Evolutionary conservation across 2,888 invertebrate genomes (phyloP), one percentile per base, ranked within the genome.

Genomic region (Phania funesta): DNA sequence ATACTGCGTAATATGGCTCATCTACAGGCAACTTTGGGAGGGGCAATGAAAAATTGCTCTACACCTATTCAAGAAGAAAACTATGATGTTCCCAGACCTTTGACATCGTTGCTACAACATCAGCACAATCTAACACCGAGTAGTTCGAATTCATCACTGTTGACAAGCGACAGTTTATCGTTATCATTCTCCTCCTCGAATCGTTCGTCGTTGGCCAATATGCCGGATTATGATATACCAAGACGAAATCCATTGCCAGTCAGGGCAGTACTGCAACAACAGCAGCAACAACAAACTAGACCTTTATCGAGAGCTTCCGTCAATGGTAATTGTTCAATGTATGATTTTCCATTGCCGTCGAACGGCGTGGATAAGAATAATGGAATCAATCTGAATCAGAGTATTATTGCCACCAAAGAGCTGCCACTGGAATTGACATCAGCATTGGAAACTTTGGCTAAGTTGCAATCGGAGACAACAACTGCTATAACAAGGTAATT

Each of bases 401-500:
- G 83, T 56, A 80, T 85, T 44, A 84, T 80, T 56, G 68, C 80
- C 18, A 86, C 83, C 85, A 94, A 94, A 90, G 94, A 94, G 87
- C 91, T 96, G 80, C 95, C 95, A 0, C 89, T 96, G 84, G 95
- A 96, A 87, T 91, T 95, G 83, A 93, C 93, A 86, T 94, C 96
- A 32, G 96, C 96, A 0, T 91, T 96, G 85, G 95, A 96, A 86
- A 93, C 94, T 68, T 91, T 96, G 84, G 94, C 95, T 84, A 94
- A 94, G 87, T 91, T 95, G 84, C 95, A 96, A 89, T 93, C 92
- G 78, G 97, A 98, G 91, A 95, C 97, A 0, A 95, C 96, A 29
- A 94, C 94, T 68, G 95, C 97, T 41, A 95, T 96, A 82, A 94
- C 94, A n/a, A 93, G 94, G 89, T 92, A 83, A 85, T 83, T 85